Base-by-base conservation (phyloP, 2,797 vertebrate genomes). In the Pelobates cultripes region DNA sequence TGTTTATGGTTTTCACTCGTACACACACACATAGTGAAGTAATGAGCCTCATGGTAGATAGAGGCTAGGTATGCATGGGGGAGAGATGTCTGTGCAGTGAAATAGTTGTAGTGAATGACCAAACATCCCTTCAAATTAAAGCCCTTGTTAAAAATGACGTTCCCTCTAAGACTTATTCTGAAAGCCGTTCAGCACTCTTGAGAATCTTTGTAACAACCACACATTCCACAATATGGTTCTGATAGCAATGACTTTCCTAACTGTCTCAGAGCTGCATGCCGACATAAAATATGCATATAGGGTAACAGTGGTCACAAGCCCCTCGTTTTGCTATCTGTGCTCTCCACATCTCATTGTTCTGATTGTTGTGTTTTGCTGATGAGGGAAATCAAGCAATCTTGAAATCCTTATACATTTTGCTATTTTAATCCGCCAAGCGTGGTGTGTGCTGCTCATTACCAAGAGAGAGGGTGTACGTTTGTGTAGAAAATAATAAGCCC, bases 331-430 rank as follows among this genome's bases (percentile, higher is more conserved):
- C 81, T 83, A 79, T 70, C 53, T 53, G 70, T 51, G 47, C 79
- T 83, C 77, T 79, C 71, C 55, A 61, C 77, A 75, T 78, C 76
- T 83, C 81, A 79, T 75, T 83, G 78, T 74, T 53, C 66, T 75
- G 81, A 79, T 83, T 79, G 77, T 83, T 75, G 76, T 79, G 71
- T 79, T 79, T 78, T 83, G 81, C 71, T 83, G 81, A 83, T 83
- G 81, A 79, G 81, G 40, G 53, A 74, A 77, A 70, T 75, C 76
- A 75, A 28, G 81, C 81, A 78, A 78, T 83, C 76, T 74, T 72
- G 66, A 82, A 87, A 43, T 47, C 17, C 10, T 0, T 14, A 85
- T 74, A 80, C 70, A n/a, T 70, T 84, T 78, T 42, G 53, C 80
- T 17, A 12, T 85, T 86, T 84, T 82, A 64, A 86, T 83, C 64